Base-by-base conservation (phyloP, 1,140 invertebrate genomes). In the Bombus soroeensis region DNA sequence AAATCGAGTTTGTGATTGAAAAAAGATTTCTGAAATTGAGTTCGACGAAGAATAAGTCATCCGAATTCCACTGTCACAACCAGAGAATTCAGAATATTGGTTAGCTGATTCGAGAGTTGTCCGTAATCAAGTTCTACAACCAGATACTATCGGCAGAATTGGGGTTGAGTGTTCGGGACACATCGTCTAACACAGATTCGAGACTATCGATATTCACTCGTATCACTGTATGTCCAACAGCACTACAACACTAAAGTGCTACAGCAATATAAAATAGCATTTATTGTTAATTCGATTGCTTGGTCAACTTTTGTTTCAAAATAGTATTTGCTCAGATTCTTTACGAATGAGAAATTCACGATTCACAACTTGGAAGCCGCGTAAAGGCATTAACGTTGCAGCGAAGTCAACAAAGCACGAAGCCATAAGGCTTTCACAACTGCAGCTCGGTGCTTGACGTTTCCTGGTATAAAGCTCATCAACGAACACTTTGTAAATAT, bases 401-500 rank as follows among this genome's bases (percentile, higher is more conserved):
- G 22, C 8, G 25, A 75, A 75, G 9, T n/a, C 25, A 71, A 41
- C 70, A 28, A 41, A 71, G 39, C 70, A 15, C 25, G 39, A 71
- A 71, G 47, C 47, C 18, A 53, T 22, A 53, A 22, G 18, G 39
- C 12, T 41, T 71, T n/a, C 37, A 71, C 37, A 2, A 32, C 39
- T 41, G 37, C 4, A 41, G 13, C 28, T 3, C 12, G 28, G 1
- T n/a, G 39, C n/a, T 73, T 28, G 39, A 22, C 41, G 39, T 32
- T 43, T n/a, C 71, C 13, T 9, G 39, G 71, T 15, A 22, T 32
- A 43, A 73, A 73, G 71, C 41, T 73, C 72, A 28, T 12, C 39
- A 73, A 73, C 72, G 8, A 47, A 73, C 72, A 73, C 72, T 73
- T 73, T 47, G 41, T 73, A 73, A 43, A 73, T 53, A 75, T 75